Percentiles rank a stretch among this genome's conserved stretches.
Conservation (phyloP, 2,797 vertebrate species). For the Sebastes kiyomatsui region DNA sequence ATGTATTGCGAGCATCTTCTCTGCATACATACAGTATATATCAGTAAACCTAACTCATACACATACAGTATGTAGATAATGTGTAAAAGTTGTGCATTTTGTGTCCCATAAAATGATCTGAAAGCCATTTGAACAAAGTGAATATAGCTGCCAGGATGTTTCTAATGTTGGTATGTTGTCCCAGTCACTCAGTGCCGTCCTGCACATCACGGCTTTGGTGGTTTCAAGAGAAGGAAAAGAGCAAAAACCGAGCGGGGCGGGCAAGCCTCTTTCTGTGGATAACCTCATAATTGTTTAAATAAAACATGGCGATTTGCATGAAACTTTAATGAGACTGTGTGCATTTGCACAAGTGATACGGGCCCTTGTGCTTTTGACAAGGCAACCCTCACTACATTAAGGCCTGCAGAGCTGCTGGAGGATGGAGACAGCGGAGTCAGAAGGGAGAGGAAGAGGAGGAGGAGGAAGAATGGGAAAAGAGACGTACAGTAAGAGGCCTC, state of each 20-base stretch:
- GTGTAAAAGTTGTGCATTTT: background rate
- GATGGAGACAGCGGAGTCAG: conserved; percentile 27
- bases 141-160: conserved; percentile 48
- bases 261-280: conserved; percentile 65
- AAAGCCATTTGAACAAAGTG: background rate
- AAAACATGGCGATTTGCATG: conserved; percentile 80
- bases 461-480: background rate
- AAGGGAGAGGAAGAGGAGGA: background rate
- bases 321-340: conserved; percentile 80
- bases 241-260: conserved; percentile 19
- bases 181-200: conserved; percentile 42
- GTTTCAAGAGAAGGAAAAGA: conserved; percentile 45
- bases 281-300: conserved; percentile 84
- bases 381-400: conserved; percentile 70
- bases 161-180: conserved; percentile 40
- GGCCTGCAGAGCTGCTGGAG: conserved; percentile 46
- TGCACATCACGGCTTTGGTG: conserved; percentile 27
- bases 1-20: background rate
- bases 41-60: background rate
- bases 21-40: background rate
- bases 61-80: background rate
- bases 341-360: conserved; percentile 79
- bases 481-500: conserved; percentile 27
- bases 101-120: background rate
- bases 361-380: conserved; percentile 74